Evolutionary conservation across 2,888 invertebrate species (phyloP), one percentile per base, ranked within the genome.

Genomic region (Caenorhabditis sp.): DNA sequence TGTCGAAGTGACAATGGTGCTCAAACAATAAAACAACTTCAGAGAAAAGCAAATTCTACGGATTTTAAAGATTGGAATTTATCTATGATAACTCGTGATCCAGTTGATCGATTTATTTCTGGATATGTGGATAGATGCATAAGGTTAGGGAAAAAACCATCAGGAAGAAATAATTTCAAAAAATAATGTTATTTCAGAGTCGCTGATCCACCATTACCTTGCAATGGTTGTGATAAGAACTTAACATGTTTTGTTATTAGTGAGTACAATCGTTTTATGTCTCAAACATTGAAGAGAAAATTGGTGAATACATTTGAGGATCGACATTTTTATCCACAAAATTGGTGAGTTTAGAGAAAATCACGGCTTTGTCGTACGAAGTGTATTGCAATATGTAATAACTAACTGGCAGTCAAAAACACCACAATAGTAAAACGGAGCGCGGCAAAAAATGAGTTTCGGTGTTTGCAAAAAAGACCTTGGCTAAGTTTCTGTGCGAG

Each of bases 111-210:
- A 62, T 85, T 85, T 62, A 58, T 85, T 23, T 82, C 83, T 23
- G 84, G 83, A n/a, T 85, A 79, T 69, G 82, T 85, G 61, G 84
- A 85, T 77, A 77, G 83, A 70, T 85, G 85, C 61, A 82, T 85
- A 51, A 68, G 84, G 84, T 84, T 62, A 8, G 58, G 37, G 14
- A 17, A 43, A 60, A 17, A 58, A 31, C 10, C 17, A 19, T 27
- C 23, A 36, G 27, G 51, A 62, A 51, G n/a, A 19, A 21, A 61
- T 50, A 23, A 17, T 43, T 36, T n/a, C n/a, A n/a, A n/a, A n/a
- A n/a, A n/a, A 61, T 31, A 6, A 4, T 31, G 31, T 8, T 58
- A 61, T 76, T 79, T 63, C 68, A 79, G 81, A 66, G 76, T 76
- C 27, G 78, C 81, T 27, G 59, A 69, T 37, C 69, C 65, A 12